Conservation (phyloP, 2,888 invertebrate species). For the Thymelicus sylvestris region DNA sequence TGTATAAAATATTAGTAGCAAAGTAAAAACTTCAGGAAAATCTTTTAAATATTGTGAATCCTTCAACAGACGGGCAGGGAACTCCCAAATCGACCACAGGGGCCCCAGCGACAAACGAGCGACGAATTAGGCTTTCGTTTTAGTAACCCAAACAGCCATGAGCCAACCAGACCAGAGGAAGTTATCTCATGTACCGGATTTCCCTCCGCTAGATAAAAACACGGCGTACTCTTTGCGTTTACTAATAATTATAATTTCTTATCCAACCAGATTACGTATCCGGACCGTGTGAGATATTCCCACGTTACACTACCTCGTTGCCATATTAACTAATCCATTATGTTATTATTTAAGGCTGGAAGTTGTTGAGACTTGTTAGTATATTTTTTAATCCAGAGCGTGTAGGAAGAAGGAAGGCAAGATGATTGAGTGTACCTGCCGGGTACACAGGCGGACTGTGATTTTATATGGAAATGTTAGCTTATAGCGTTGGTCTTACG, state of each 20-base stretch:
- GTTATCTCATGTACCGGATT: slow-evolving; percentile 31
- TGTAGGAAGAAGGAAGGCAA: slow-evolving; percentile 1
- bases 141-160: neutral
- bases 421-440: slow-evolving; percentile 4
- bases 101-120: neutral
- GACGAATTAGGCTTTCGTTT: neutral
- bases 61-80: too few relatives aligned
- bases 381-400: slow-evolving; percentile 7
- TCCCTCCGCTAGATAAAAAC: slow-evolving; percentile 26
- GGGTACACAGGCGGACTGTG: slow-evolving; percentile 23
- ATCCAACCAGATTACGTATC: slow-evolving; percentile 27
- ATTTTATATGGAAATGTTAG: slow-evolving; percentile 1
- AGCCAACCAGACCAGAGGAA: slow-evolving; percentile 9
- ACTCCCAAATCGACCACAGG: neutral
- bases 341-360: slow-evolving; percentile 24
- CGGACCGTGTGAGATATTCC: slow-evolving; percentile 30
- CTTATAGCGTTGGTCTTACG: neutral
- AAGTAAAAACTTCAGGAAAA: too few relatives aligned
- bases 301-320: slow-evolving; percentile 27
- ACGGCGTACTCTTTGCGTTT: slow-evolving; percentile 7
- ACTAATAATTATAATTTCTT: slow-evolving; percentile 27
- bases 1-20: too few relatives aligned
- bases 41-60: too few relatives aligned
- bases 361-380: slow-evolving; percentile 11
- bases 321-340: slow-evolving; percentile 33